Evolutionary conservation across 2,113 vertebrate species (phyloP).

Genomic region (Paedocypris sp.): DNA sequence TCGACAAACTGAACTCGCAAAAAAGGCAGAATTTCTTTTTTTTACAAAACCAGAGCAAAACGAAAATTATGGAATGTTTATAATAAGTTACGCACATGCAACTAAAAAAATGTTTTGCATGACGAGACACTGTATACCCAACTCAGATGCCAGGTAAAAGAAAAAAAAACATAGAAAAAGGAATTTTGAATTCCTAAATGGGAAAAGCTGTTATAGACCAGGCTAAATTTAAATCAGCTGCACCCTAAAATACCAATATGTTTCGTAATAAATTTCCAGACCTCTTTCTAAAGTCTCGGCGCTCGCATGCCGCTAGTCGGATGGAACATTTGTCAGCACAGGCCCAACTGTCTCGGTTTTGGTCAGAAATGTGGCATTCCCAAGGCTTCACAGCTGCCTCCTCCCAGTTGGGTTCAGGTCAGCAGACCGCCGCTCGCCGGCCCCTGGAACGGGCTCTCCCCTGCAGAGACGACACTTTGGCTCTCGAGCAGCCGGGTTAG

Average conservation of each 20-base stretch:
- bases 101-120: neutral
- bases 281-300: conserved; percentile 49
- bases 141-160: no score
- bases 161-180: conserved; percentile 8
- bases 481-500: conserved; percentile 37
- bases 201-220: conserved; percentile 33
- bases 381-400: conserved; percentile 58
- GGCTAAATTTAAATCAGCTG: conserved; percentile 61
- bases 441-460: conserved; percentile 30
- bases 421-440: conserved; percentile 42
- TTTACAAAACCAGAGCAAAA: no score
- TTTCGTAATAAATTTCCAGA: conserved; percentile 63
- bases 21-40: neutral
- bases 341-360: conserved; percentile 54
- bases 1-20: conserved; percentile 11
- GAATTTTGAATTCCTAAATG: conserved; percentile 40
- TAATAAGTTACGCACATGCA: no score
- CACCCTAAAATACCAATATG: conserved; percentile 64
- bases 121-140: no score
- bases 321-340: conserved; percentile 53
- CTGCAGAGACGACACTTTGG: conserved; percentile 11
- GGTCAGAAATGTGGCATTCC: conserved; percentile 57
- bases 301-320: neutral
- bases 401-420: conserved; percentile 53
- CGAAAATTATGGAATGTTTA: no score